phyloP scores from a whole-genome alignment of 2,797 vertebrate genomes.

The Ctenosaura bakeri region DNA sequence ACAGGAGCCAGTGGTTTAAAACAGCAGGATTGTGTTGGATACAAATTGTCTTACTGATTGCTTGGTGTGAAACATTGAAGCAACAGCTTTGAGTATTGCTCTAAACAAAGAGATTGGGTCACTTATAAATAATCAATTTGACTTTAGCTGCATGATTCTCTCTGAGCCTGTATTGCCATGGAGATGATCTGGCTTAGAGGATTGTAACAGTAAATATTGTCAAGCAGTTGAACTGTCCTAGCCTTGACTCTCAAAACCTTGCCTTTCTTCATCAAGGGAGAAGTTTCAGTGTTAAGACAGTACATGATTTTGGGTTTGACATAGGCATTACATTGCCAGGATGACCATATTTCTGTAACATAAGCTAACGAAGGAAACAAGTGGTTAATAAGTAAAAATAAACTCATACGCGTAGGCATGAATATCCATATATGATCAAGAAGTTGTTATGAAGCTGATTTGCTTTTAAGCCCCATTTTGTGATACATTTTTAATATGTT shows the following conservation, averaged over 20 bases:
- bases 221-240: constrained; percentile 42
- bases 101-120: constrained; percentile 39
- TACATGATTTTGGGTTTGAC: constrained; percentile 36
- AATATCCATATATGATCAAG: constrained; percentile 8
- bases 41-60: constrained; percentile 19
- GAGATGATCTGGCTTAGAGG: constrained; percentile 52
- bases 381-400: not conserved
- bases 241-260: constrained; percentile 36
- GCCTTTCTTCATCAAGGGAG: constrained; percentile 11
- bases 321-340: constrained; percentile 31
- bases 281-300: not conserved
- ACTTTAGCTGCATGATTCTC: constrained; percentile 61
- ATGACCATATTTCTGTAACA: constrained; percentile 12
- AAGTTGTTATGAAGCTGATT: not conserved
- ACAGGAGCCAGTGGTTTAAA: constrained; percentile 37
- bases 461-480: constrained; percentile 16
- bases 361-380: not conserved
- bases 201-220: constrained; percentile 56
- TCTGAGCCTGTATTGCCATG: constrained; percentile 53
- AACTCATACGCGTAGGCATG: not conserved
- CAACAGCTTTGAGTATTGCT: constrained; percentile 1
- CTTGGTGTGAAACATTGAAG: constrained; percentile 30
- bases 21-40: constrained; percentile 35
- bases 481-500: constrained; percentile 15
- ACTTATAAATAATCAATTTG: constrained; percentile 80